Evolutionary conservation across 2,888 invertebrate species (phyloP).

Genomic region (Mimas tiliae): DNA sequence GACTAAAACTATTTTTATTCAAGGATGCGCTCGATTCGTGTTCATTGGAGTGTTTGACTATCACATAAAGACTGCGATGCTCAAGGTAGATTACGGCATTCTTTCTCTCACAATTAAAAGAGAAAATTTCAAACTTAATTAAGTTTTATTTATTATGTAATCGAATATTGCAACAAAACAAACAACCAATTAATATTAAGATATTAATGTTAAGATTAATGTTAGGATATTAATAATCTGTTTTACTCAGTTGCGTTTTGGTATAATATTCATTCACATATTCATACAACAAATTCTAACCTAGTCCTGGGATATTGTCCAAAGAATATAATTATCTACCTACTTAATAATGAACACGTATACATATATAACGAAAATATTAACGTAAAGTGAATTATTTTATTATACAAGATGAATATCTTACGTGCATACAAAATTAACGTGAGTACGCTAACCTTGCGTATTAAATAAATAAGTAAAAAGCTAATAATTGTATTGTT

Average conservation of each 20-base stretch:
- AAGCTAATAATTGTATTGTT: slow-evolving; percentile 32
- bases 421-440: slow-evolving; percentile 35
- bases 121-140: too few species aligned
- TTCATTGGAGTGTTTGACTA: neutral
- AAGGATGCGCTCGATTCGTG: slow-evolving; percentile 24
- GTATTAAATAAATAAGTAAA: slow-evolving; percentile 17
- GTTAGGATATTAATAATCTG: too few species aligned
- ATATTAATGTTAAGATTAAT: too few species aligned
- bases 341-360: neutral
- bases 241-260: too few species aligned
- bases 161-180: too few species aligned
- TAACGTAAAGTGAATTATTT: slow-evolving; percentile 18
- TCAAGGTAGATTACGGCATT: too few species aligned
- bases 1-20: slow-evolving; percentile 34
- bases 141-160: too few species aligned
- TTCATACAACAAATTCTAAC: neutral
- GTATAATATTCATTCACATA: too few species aligned
- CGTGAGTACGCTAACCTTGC: slow-evolving; percentile 38
- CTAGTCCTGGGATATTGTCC: neutral
- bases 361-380: neutral
- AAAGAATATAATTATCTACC: slow-evolving; percentile 3
- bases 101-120: too few species aligned
- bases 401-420: slow-evolving; percentile 37
- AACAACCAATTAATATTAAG: too few species aligned
- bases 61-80: neutral